Percentiles rank a stretch among this genome's conserved stretches.
These are phyloP conservation scores for Struthio camelus DNA, from an alignment of 2,113 vertebrate genomes.

Conservation along the genomic window DNA sequence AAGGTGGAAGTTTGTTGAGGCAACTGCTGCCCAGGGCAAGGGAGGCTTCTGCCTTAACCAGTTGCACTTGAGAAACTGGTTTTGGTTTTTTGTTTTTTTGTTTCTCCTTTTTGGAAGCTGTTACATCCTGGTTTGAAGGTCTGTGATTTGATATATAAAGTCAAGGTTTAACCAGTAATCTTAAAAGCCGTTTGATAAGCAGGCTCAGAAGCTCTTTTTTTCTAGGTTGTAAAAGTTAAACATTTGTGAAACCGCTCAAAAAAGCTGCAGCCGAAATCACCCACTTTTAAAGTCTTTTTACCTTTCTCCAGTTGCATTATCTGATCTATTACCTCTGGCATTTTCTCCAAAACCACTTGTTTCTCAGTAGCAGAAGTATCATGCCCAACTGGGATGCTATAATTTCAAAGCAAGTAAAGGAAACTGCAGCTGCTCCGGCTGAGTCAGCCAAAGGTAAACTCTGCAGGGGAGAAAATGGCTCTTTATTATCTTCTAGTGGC, in stretches of 20 bases:
- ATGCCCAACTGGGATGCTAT: slow-evolving; percentile 45
- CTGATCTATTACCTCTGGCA: slow-evolving; percentile 22
- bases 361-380: slow-evolving; percentile 41
- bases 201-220: not conserved
- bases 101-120: slow-evolving; percentile 9
- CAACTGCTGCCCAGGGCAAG: accelerated
- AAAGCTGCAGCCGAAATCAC: not conserved
- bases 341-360: slow-evolving; percentile 43
- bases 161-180: not conserved
- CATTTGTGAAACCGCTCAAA: slow-evolving; percentile 4
- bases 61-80: not conserved
- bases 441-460: slow-evolving; percentile 68
- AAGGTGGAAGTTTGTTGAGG: not conserved
- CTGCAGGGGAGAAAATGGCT: slow-evolving; percentile 60
- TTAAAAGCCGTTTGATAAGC: not conserved
- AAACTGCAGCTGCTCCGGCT: slow-evolving; percentile 59
- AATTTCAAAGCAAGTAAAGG: slow-evolving; percentile 54
- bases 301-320: not conserved
- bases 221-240: not conserved
- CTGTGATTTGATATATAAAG: not conserved
- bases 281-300: not conserved
- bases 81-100: not conserved
- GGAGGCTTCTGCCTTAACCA: not conserved
- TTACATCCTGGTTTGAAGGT: not conserved
- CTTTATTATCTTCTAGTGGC: slow-evolving; percentile 61